Evolutionary conservation across 2,113 vertebrate species (phyloP).

Genomic region (Typhlomys cinereus): DNA sequence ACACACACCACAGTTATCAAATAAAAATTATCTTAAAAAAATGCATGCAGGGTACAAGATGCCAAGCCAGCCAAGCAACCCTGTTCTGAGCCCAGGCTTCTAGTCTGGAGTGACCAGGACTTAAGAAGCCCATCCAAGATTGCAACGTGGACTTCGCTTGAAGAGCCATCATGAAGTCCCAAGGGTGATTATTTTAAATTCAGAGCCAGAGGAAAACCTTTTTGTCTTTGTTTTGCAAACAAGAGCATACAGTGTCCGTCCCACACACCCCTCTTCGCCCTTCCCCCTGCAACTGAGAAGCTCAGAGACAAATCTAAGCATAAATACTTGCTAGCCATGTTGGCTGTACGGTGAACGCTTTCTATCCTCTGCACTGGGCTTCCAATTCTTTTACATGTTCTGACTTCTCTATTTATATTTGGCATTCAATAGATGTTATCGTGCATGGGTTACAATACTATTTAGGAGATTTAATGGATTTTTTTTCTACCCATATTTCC

Average conservation of each 20-base stretch:
- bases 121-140: background rate
- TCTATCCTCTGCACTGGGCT: background rate
- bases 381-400: background rate
- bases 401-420: background rate
- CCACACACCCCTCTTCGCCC: background rate
- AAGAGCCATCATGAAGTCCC: background rate
- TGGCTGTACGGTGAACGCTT: background rate
- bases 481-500: background rate
- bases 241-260: background rate
- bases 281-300: background rate
- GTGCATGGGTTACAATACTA: background rate
- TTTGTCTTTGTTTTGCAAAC: constrained; percentile 16
- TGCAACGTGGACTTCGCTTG: no score
- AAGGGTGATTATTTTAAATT: background rate
- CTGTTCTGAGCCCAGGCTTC: background rate
- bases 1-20: no score
- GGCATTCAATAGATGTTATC: background rate
- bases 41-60: background rate
- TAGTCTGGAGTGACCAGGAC: background rate
- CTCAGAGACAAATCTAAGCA: background rate
- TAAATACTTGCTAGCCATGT: background rate
- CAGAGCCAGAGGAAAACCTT: background rate
- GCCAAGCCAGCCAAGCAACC: rapidly evolving
- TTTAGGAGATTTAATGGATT: background rate
- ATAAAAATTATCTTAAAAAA: no score